Evolutionary conservation across 1,140 invertebrate genomes (phyloP).

Genomic region (Sesamia nonagrioides): DNA sequence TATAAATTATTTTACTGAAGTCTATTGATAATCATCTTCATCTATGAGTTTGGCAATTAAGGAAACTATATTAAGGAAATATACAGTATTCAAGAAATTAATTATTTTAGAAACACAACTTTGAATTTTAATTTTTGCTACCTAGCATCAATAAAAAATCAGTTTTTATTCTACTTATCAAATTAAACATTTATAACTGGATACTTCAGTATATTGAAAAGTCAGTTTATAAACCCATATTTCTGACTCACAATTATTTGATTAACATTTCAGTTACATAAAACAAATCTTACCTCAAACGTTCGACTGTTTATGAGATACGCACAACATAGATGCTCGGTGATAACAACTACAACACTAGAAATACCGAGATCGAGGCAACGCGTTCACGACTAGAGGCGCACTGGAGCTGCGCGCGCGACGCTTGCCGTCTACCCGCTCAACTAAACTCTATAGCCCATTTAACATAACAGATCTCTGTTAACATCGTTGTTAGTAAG

Average conservation of each 20-base stretch:
- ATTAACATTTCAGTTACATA: neutral
- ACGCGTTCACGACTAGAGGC: constrained; percentile 31
- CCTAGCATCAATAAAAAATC: no score
- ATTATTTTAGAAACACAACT: neutral
- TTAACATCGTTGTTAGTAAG: constrained; percentile 38
- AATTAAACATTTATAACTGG: neutral
- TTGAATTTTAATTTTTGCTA: neutral
- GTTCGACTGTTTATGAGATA: constrained; percentile 19
- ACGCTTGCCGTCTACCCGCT: constrained; percentile 5
- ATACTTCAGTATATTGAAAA: neutral
- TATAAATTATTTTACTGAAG: no score
- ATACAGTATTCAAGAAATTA: constrained; percentile 7
- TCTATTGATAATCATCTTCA: neutral
- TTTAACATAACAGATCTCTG: constrained; percentile 30
- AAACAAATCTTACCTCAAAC: constrained; percentile 40
- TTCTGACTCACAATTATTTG: neutral
- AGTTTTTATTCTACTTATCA: neutral
- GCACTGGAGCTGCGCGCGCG: constrained; percentile 32
- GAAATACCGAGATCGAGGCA: constrained; percentile 39
- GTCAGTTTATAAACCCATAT: neutral
- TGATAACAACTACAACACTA: constrained; percentile 39
- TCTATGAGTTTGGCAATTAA: neutral
- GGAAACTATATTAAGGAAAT: neutral
- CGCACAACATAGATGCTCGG: constrained; percentile 43
- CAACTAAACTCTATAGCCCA: constrained; percentile 36